Conservation (phyloP, 2,888 invertebrate species). For the Cheilosia vulpina region DNA sequence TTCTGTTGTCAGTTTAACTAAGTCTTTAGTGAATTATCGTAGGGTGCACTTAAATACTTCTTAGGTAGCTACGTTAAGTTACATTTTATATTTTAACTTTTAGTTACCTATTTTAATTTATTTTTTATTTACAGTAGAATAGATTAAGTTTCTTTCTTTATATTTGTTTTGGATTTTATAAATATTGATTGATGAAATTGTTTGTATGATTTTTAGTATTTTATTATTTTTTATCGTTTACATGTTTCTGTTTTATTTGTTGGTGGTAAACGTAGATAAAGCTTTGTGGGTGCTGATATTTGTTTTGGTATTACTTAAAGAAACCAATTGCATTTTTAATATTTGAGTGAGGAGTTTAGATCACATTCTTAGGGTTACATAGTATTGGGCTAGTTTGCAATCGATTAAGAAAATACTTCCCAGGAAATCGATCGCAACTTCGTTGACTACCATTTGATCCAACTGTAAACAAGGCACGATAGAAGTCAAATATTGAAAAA, state of each 20-base stretch:
- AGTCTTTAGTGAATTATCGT: conserved; percentile 65
- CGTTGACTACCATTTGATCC: no score
- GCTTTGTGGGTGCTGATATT: background rate
- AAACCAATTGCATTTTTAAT: no score
- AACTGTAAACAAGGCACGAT: no score
- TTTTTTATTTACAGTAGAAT: conserved; percentile 62
- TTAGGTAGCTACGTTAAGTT: conserved; percentile 54
- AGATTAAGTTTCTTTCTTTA: conserved; percentile 31
- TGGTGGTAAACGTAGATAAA: background rate
- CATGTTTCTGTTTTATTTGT: conserved; percentile 23
- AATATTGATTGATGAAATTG: conserved; percentile 72
- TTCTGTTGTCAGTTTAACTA: conserved; percentile 56
- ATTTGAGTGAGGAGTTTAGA: no score
- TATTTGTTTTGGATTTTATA: conserved; percentile 33
- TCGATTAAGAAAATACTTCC: no score
- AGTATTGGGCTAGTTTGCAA: no score
- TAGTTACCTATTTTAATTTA: conserved; percentile 25
- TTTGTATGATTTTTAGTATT: conserved; percentile 75
- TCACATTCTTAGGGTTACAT: no score
- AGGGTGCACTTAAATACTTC: conserved; percentile 68
- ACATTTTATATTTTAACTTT: conserved; percentile 37
- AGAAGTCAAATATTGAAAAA: no score
- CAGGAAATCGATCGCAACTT: no score
- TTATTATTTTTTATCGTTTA: conserved; percentile 48
- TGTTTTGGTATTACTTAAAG: background rate